A percentile compares a stretch with the other conserved stretches of the same genome.
Evolutionary conservation across 2,113 vertebrate genomes (phyloP).

Genomic region (Paedocypris sp.): DNA sequence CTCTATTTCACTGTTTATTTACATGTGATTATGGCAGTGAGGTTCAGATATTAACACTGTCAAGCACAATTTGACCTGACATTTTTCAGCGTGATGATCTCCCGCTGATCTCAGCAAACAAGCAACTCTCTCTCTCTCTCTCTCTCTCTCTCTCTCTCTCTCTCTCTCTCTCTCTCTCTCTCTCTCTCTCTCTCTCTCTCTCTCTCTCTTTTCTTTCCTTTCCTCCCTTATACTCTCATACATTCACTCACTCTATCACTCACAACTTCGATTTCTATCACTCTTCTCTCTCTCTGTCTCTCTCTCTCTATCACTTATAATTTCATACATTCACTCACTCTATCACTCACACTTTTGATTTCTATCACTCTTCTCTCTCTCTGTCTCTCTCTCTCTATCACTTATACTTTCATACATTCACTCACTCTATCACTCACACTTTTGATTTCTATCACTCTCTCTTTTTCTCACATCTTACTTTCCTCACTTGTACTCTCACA

Average conservation of each 20-base stretch:
- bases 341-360: too few species aligned
- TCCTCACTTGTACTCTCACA: too few species aligned
- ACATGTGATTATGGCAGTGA: conserved; percentile 99
- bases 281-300: too few species aligned
- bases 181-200: conserved; percentile 14
- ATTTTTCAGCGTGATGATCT: conserved; percentile 86
- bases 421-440: too few species aligned
- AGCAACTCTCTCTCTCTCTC: conserved; percentile 29
- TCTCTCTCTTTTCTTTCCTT: conserved; percentile 24
- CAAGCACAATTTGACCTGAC: conserved; percentile 99
- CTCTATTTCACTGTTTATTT: conserved; percentile 99
- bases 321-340: too few species aligned
- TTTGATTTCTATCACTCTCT: too few species aligned
- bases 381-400: too few species aligned
- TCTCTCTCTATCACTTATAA: too few species aligned
- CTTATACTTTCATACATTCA: too few species aligned
- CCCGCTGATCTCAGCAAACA: conserved; percentile 67
- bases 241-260: conserved; percentile 21
- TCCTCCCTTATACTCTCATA: conserved; percentile 27
- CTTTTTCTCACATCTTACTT: too few species aligned
- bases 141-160: conserved; percentile 20
- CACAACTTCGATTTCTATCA: too few species aligned
- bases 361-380: too few species aligned
- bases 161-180: conserved; percentile 1
- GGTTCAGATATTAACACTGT: conserved; percentile 99